Evolutionary conservation across 2,888 invertebrate species (phyloP), one percentile per base, ranked within the genome.

Genomic region (Heliothis peltigera): DNA sequence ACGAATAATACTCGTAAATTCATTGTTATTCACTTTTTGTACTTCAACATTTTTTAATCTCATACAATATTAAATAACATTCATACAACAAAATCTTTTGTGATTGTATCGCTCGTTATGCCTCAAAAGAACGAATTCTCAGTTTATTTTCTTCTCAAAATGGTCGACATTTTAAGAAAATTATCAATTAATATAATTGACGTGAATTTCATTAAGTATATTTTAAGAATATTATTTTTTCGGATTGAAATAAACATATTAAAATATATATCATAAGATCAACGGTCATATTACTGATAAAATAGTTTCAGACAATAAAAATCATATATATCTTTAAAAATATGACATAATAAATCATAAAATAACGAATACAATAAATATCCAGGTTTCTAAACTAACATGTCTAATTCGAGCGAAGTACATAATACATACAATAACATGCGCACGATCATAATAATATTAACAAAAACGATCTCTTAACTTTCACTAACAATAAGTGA

Each of bases 1-100:
- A 81, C 90, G 68, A 88, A 88, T 93, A 51, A 46, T 83, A 82
- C 82, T 89, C 84, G 86, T 91, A 91, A 91, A 91, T 91, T 91
- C 84, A 84, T 79, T 89, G 84, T 91, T 89, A 88, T 92, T 91
- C 84, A 90, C 88, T 88, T 90, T 89, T 94, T 94, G 94, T 94
- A 94, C 93, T 94, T 92, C 89, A 91, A 92, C 89, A 91, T 88
- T 75, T 86, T 85, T 84, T 91, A 92, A 93, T 93, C 92, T 92
- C 94, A 90, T 90, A 91, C 89, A 90, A 87, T 89, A 90, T 91
- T 92, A 91, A 91, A 91, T 91, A 91, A 87, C 91, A 87, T 87
- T 89, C 93, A 88, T 87, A 87, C 88, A 84, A 71, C 84, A 83
- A 68, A 81, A 83, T 81, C 81, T 84, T 76, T 80, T 81, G 72